Percentiles rank a stretch among this genome's conserved stretches.
These are phyloP conservation scores for Podarcis lilfordi DNA, from an alignment of 2,797 vertebrate genomes.

Conservation along the genomic window DNA sequence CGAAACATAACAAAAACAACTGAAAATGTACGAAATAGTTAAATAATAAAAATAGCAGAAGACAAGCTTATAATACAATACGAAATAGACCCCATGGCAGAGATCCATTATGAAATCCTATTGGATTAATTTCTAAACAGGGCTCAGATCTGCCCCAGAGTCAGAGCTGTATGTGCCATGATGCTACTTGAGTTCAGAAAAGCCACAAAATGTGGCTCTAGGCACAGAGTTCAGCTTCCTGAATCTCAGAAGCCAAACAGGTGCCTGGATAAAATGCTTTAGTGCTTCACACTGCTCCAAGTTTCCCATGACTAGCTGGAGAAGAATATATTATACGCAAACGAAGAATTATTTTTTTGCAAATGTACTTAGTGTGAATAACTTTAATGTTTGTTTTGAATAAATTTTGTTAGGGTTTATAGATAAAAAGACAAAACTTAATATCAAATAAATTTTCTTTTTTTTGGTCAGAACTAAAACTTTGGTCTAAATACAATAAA, in stretches of 20 bases:
- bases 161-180: neutral
- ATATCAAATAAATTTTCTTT: too few species aligned
- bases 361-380: neutral
- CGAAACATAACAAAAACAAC: too few species aligned
- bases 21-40: too few species aligned
- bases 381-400: too few species aligned
- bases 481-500: too few species aligned
- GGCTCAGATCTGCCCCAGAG: neutral
- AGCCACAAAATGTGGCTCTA: neutral
- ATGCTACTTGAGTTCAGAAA: neutral
- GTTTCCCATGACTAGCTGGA: neutral
- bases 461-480: too few species aligned
- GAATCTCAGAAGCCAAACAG: neutral
- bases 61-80: too few species aligned
- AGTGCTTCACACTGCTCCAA: neutral
- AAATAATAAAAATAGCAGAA: too few species aligned
- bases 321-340: neutral
- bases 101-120: neutral
- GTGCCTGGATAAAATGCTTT: neutral
- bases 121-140: neutral
- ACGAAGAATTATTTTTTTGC: neutral
- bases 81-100: too few species aligned
- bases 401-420: too few species aligned
- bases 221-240: neutral
- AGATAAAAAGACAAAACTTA: too few species aligned